Base-by-base conservation (phyloP, 2,113 vertebrate genomes). In the Lepus timidus region DNA sequence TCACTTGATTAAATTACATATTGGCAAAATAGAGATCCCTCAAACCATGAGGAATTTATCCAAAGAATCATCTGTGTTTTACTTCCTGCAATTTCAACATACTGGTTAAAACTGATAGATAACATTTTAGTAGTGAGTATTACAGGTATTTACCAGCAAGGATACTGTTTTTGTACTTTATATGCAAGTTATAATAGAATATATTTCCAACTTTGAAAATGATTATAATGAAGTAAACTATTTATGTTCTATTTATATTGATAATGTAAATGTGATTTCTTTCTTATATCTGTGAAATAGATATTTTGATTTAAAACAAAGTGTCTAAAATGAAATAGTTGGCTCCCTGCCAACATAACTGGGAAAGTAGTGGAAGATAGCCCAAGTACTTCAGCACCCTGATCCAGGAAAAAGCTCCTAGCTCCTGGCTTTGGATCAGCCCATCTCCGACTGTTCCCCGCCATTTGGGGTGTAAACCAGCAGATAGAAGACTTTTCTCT, bases 241-340 rank as follows among this genome's bases (percentile, higher is more conserved):
- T 44, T 44, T 44, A 44, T 44, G 7, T 44, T 44, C 52, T 68
- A 62, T 58, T 39, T 74, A 31, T 67, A 36, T 67, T 62, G 23
- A 67, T 61, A 93, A 73, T 85, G 80, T 27, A 67, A 36, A 29
- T 29, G 61, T 88, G 31, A 78, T 52, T n/a, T 27, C 22, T 76
- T 51, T 88, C 20, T 64, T 17, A 65, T 83, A 20, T 68, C 20
- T 68, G 4, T 81, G 29, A 89, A 83, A 71, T 33, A 55, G 7
- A 61, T 36, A 82, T 12, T 76, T 79, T 65, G 6, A 44, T 78
- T 79, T 73, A 78, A 79, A 89, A 73, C 29, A 44, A 88, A 61
- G 6, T 39, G 55, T 92, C 49, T 12, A 51, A n/a, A 78, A 79
- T 55, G 27, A 83, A 95, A 83, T 31, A 83, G 44, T 90, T 91